Percentiles rank a stretch among this genome's conserved stretches.
phyloP scores from a whole-genome alignment of 2,888 invertebrate genomes.

The Xanthorhoe spadicearia region DNA sequence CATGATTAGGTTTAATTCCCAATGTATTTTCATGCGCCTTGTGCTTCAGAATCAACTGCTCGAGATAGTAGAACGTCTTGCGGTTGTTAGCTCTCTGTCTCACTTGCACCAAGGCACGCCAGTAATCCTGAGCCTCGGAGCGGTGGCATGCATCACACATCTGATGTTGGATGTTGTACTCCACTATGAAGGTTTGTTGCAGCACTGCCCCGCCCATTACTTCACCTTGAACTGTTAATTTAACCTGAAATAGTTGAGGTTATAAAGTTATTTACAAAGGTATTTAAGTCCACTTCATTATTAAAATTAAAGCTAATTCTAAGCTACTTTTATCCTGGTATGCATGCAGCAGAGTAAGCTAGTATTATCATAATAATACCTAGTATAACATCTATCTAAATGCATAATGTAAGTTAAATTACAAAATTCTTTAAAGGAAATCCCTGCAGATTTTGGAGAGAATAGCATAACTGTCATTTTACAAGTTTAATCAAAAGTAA shows the following conservation, averaged over 20 bases:
- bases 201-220: conserved; percentile 95
- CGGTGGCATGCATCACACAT: conserved; percentile 99
- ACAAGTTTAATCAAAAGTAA: too few species aligned
- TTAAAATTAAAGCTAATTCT: too few species aligned
- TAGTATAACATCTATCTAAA: too few species aligned
- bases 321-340: too few species aligned
- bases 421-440: too few species aligned
- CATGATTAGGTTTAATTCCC: conserved; percentile 93
- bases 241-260: conserved; percentile 80
- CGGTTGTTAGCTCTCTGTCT: conserved; percentile 95
- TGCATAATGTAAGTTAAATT: too few species aligned
- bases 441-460: too few species aligned
- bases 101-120: conserved; percentile 97
- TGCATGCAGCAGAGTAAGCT: too few species aligned
- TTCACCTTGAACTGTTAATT: conserved; percentile 97
- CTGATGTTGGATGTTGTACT: conserved; percentile 95
- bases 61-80: conserved; percentile 98
- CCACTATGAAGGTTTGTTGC: conserved; percentile 98
- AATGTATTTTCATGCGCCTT: conserved; percentile 95
- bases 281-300: too few species aligned
- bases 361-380: too few species aligned
- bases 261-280: background rate
- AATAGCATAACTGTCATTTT: too few species aligned
- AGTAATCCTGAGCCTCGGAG: conserved; percentile 98
- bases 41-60: conserved; percentile 98